Conservation (phyloP, 2,888 invertebrate species). For the Polydrusus pterygomalis region DNA sequence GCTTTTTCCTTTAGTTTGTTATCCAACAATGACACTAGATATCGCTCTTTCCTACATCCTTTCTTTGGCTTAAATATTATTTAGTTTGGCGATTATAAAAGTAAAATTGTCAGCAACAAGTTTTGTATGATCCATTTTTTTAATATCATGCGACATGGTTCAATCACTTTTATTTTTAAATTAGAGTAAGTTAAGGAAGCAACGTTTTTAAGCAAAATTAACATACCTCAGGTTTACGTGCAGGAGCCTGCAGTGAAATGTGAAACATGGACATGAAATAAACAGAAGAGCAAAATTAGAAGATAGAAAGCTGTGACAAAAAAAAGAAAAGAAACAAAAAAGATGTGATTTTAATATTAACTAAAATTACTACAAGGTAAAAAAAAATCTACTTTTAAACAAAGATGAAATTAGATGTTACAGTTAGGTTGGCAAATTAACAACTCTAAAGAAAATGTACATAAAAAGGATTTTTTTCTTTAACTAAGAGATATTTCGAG, state of each 20-base stretch:
- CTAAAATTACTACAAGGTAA: constrained; percentile 53
- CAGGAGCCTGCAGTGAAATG: constrained; percentile 81
- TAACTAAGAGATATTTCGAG: too few species aligned
- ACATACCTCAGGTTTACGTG: constrained; percentile 94
- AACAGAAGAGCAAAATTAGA: constrained; percentile 75
- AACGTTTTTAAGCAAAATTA: constrained; percentile 37
- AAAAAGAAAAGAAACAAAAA: constrained; percentile 51
- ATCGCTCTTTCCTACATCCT: too few species aligned
- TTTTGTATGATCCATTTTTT: too few species aligned
- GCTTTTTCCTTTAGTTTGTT: too few species aligned
- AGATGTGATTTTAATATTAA: constrained; percentile 53
- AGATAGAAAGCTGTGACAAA: constrained; percentile 66
- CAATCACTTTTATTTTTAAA: too few species aligned
- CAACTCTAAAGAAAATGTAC: neutral
- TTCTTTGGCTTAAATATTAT: too few species aligned
- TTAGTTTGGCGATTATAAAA: too few species aligned
- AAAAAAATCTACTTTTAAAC: constrained; percentile 24
- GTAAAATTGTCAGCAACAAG: too few species aligned
- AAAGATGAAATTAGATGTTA: neutral
- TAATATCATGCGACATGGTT: too few species aligned
- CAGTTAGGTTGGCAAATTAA: neutral
- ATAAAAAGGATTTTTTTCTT: too few species aligned
- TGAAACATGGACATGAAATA: constrained; percentile 77
- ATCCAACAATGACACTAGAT: too few species aligned
- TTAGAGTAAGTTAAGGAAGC: neutral